Conservation (phyloP, 2,797 vertebrate species). For the Amazona finschi region DNA sequence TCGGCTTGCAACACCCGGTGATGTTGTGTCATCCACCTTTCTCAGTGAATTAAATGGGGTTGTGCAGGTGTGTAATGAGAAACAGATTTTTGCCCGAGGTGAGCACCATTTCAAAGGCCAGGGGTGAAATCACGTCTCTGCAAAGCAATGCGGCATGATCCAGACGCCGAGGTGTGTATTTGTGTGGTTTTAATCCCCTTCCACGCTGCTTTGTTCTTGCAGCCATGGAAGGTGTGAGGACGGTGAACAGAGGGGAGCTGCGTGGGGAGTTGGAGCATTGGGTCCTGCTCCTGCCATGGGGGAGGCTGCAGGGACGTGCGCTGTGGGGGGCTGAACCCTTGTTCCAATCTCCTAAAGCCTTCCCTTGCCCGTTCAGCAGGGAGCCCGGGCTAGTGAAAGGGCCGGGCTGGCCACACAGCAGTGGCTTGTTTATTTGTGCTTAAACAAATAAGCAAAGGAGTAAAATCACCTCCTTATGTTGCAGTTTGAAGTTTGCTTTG, state of each 20-base stretch:
- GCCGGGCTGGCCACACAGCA: not conserved
- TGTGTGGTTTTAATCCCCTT: not conserved
- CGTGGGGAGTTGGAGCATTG: not conserved
- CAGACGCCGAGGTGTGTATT: not conserved
- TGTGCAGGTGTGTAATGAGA: constrained; percentile 22
- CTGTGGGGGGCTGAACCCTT: not conserved
- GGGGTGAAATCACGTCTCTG: not conserved
- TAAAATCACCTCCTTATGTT: not conserved
- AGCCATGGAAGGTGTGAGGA: not conserved
- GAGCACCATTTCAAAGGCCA: not conserved
- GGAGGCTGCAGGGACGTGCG: not conserved
- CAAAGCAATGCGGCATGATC: not conserved
- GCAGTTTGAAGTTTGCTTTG: not conserved
- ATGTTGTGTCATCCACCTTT: not conserved
- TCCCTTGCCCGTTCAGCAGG: not conserved
- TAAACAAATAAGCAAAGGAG: not conserved
- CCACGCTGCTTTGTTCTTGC: not conserved
- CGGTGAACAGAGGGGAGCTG: not conserved
- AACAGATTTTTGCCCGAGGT: constrained; percentile 16
- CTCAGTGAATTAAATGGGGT: not conserved
- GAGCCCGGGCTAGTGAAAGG: not conserved
- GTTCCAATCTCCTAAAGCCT: not conserved
- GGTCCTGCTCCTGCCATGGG: not conserved
- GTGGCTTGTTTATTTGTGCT: accelerated
- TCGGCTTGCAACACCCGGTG: not conserved